A percentile compares a stretch with the other conserved stretches of the same genome.
Conservation (phyloP, 2,113 vertebrate genomes). For the Rhinichthys klamathensis region DNA sequence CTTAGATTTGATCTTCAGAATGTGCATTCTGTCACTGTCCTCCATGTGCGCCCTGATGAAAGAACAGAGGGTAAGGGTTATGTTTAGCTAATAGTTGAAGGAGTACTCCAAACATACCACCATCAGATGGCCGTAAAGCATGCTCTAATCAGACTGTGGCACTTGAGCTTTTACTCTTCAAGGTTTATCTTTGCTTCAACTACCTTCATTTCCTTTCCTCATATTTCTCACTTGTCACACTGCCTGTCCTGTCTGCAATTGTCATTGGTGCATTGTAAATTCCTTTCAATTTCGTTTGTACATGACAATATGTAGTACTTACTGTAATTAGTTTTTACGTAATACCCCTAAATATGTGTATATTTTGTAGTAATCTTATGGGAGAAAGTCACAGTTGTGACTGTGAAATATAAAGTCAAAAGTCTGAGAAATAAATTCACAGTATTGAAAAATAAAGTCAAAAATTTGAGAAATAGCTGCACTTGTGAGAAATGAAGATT, state of each 20-base stretch:
- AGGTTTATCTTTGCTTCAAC: not conserved
- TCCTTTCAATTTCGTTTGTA: not conserved
- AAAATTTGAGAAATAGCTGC: too few species aligned
- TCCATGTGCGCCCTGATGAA: conserved; percentile 8
- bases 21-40: not conserved
- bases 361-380: not conserved
- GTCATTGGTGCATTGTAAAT: not conserved
- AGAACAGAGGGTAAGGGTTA: conserved; percentile 14
- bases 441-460: too few species aligned
- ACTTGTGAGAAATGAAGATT: too few species aligned
- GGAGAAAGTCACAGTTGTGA: too few species aligned
- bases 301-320: not conserved
- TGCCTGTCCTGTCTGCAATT: not conserved
- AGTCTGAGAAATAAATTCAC: not conserved
- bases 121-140: not conserved
- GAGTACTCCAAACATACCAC: not conserved
- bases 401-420: not conserved
- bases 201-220: not conserved
- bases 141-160: not conserved
- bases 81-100: conserved; percentile 4
- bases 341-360: not conserved
- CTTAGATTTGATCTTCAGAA: conserved; percentile 13
- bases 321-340: not conserved
- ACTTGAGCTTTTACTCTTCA: not conserved
- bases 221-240: not conserved